These are phyloP conservation scores for Sphenopsis melanotis DNA, from an alignment of 2,797 vertebrate genomes.

Conservation along the genomic window DNA sequence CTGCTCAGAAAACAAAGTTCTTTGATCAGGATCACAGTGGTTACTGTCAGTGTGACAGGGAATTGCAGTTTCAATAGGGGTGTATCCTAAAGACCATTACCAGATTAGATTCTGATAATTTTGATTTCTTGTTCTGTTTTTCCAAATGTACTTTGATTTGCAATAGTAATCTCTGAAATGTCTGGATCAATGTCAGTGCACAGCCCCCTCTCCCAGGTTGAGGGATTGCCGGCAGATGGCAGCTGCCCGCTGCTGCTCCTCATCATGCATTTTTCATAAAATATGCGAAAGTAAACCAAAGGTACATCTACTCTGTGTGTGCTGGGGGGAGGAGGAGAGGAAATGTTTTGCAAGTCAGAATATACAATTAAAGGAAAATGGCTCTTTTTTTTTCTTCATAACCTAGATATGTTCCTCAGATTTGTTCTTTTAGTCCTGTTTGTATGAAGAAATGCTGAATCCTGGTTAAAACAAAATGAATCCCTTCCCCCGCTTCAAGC, in stretches of 20 bases:
- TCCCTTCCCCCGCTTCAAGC: not conserved
- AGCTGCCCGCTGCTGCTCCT: not conserved
- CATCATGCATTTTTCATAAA: not conserved
- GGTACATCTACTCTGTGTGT: not conserved
- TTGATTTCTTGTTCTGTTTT: not conserved
- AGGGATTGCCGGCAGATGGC: constrained; percentile 40
- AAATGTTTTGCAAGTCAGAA: not conserved
- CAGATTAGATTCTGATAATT: not conserved
- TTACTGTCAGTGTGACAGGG: not conserved
- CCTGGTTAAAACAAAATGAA: not conserved
- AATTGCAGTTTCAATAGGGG: not conserved
- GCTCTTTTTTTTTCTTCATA: not conserved
- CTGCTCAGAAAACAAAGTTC: not conserved
- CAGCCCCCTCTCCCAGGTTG: not conserved
- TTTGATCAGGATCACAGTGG: not conserved
- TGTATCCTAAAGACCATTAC: not conserved
- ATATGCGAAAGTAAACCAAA: not conserved
- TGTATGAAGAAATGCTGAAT: not conserved
- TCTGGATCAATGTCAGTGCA: not conserved
- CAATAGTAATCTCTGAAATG: not conserved
- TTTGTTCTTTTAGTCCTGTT: not conserved
- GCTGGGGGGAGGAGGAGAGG: not conserved
- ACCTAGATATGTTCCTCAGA: not conserved
- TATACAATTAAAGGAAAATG: not conserved
- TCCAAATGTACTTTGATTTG: not conserved